Percentiles rank a stretch among this genome's conserved stretches.
phyloP scores from a whole-genome alignment of 2,888 invertebrate genomes.

The Dicyrtoma fusca region DNA sequence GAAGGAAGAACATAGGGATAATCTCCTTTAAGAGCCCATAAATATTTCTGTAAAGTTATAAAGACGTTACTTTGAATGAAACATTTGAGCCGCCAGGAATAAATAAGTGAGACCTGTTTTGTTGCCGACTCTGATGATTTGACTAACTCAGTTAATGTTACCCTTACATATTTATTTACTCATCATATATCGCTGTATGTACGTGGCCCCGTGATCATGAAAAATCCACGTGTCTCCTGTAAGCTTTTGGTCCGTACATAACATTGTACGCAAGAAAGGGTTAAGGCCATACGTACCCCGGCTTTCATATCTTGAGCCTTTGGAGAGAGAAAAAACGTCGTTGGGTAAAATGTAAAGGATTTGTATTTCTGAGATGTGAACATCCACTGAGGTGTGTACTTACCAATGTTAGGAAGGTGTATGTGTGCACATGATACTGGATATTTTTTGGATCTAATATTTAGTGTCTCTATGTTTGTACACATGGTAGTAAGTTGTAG shows the following conservation, averaged over 20 bases:
- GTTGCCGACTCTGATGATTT: not conserved
- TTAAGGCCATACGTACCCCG: no score
- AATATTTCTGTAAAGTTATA: conserved; percentile 32
- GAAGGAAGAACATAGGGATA: not conserved
- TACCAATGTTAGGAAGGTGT: no score
- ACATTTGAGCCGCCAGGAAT: conserved; percentile 24
- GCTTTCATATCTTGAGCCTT: not conserved
- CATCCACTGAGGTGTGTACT: no score
- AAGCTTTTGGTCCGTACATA: no score
- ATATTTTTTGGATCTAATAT: not conserved
- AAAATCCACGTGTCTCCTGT: conserved; percentile 16
- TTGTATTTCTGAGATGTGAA: no score
- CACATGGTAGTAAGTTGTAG: no score
- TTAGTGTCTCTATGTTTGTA: not conserved
- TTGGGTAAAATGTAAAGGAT: conserved; percentile 6
- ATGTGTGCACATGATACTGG: no score
- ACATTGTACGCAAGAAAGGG: not conserved
- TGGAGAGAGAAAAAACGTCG: not conserved
- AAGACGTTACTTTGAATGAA: conserved; percentile 38
- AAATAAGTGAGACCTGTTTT: conserved; percentile 19
- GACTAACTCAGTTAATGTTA: not conserved
- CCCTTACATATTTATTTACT: conserved; percentile 20
- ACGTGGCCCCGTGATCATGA: not conserved
- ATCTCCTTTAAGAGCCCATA: conserved; percentile 28
- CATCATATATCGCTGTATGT: not conserved